These are phyloP conservation scores for Pteronotus mesoamericanus DNA, from an alignment of 2,797 vertebrate species.

Conservation along the genomic window DNA sequence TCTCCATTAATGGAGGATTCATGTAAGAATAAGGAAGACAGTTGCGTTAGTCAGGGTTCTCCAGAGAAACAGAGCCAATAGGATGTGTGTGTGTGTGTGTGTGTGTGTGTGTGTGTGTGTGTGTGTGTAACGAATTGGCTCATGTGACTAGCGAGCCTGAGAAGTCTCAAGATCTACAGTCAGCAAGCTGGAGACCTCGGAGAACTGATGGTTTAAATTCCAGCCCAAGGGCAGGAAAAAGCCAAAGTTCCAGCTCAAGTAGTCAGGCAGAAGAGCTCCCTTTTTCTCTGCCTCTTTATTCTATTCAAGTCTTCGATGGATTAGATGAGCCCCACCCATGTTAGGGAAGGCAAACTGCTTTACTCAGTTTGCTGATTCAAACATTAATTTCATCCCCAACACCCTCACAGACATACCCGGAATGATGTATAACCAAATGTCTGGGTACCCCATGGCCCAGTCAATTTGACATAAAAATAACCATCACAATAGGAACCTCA, in stretches of 20 bases:
- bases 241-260: not conserved
- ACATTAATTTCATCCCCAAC: not conserved
- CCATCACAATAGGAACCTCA: not conserved
- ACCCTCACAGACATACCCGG: not conserved
- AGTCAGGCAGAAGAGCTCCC: not conserved
- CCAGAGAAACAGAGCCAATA: not conserved
- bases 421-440: not conserved
- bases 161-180: not conserved
- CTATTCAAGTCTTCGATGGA: not conserved
- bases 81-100: not conserved
- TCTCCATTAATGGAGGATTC: not conserved
- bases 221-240: not conserved
- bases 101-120: not conserved
- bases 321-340: not conserved
- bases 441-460: not conserved
- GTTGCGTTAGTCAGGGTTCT: not conserved
- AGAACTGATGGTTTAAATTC: not conserved
- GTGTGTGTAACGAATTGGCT: not conserved
- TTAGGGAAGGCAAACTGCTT: not conserved
- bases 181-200: not conserved
- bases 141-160: not conserved
- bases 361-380: not conserved
- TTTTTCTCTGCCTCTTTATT: not conserved
- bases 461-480: not conserved
- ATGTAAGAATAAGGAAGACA: not conserved